Conservation (phyloP, 1,140 invertebrate species). For the Eufriesea mexicana region DNA sequence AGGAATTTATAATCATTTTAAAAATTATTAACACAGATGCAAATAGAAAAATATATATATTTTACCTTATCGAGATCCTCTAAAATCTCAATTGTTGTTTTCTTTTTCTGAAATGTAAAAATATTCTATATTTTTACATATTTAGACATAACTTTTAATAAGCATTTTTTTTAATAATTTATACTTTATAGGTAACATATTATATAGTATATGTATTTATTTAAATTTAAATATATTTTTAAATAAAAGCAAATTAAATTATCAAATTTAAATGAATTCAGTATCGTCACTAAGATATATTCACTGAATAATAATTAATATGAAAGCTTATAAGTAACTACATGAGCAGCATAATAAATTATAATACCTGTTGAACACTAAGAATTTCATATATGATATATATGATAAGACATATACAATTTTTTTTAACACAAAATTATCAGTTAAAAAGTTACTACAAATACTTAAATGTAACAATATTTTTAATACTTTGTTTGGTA, state of each 20-base stretch:
- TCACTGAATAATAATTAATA: slow-evolving; percentile 18
- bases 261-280: slow-evolving; percentile 34
- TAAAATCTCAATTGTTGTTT: slow-evolving; percentile 89
- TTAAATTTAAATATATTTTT: neutral
- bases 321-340: neutral
- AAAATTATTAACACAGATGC: slow-evolving; percentile 45
- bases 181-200: neutral
- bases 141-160: neutral
- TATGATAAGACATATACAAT: neutral
- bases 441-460: neutral
- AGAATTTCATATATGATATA: neutral
- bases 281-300: neutral
- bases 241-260: neutral
- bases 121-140: neutral
- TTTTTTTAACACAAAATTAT: neutral
- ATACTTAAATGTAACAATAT: neutral
- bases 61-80: slow-evolving; percentile 88
- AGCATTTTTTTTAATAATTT: neutral
- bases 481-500: neutral
- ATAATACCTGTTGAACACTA: neutral
- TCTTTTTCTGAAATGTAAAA: slow-evolving; percentile 88
- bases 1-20: slow-evolving; percentile 57
- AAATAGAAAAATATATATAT: slow-evolving; percentile 28
- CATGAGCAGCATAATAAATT: slow-evolving; percentile 7
- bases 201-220: neutral